Percentiles rank a stretch among this genome's conserved stretches.
These are phyloP conservation scores for Sphinx pinastri DNA, from an alignment of 2,888 invertebrate genomes.

Conservation along the genomic window DNA sequence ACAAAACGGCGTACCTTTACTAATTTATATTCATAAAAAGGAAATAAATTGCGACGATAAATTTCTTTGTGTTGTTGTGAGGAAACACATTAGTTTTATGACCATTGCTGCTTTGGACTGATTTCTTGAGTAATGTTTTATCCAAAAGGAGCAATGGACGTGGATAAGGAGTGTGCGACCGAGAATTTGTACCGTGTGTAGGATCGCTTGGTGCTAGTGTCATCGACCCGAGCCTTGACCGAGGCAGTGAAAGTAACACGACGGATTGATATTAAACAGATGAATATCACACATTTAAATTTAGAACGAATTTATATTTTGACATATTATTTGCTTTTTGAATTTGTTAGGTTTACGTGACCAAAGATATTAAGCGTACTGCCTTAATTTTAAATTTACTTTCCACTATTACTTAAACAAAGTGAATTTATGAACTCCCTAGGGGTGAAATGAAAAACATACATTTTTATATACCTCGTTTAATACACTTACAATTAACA, in stretches of 20 bases:
- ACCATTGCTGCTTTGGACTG: constrained; percentile 7
- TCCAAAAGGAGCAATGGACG: constrained; percentile 39
- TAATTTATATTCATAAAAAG: constrained; percentile 24
- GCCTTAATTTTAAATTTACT: constrained; percentile 5
- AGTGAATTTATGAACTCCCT: constrained; percentile 18
- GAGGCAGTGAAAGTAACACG: constrained; percentile 60
- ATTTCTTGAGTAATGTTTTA: not conserved
- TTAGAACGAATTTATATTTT: constrained; percentile 25
- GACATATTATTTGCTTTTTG: constrained; percentile 21
- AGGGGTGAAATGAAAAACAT: constrained; percentile 21
- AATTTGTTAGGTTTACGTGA: constrained; percentile 18
- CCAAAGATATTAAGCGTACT: constrained; percentile 16
- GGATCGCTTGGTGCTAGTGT: constrained; percentile 37
- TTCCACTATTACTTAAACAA: not conserved
- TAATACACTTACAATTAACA: constrained; percentile 53
- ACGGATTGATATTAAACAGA: constrained; percentile 26
- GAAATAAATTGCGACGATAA: constrained; percentile 25
- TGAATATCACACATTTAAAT: constrained; percentile 26
- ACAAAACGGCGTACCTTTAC: constrained; percentile 21
- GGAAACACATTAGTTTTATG: not conserved
- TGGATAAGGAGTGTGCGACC: constrained; percentile 19
- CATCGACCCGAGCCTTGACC: constrained; percentile 68
- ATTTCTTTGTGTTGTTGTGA: constrained; percentile 20
- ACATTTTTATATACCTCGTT: constrained; percentile 36
- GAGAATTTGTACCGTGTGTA: constrained; percentile 25